Evolutionary conservation across 2,113 vertebrate genomes (phyloP), one percentile per base, ranked within the genome.

Genomic region (Pica pica): DNA sequence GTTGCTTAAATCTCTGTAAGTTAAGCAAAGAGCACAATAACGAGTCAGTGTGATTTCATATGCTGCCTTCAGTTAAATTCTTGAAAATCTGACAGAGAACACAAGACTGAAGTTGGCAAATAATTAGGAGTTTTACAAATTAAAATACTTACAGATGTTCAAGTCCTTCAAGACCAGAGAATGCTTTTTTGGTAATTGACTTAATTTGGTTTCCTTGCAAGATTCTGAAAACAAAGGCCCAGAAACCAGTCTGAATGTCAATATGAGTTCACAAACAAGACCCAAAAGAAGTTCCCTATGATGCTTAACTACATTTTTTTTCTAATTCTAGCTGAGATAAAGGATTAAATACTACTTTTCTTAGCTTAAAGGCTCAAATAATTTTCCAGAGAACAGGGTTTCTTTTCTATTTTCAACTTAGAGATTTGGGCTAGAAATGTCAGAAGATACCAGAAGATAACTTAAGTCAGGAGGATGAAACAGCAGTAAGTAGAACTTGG

Each of bases 131-230:
- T 41, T 83, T 47, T 85, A 33, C 37, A 65, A 76, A 61, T 53
- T 42, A 82, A 96, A 96, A 91, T 95, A 98, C 98, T 98, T 96
- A 98, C 98, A 98, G 95, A 95, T 98, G 97, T 93, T 98, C 95
- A 82, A 98, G 98, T 35, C 97, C 97, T 87, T 98, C 98, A 63
- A 98, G 98, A 76, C 98, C 98, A 89, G 96, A 95, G 92, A 98
- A 98, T 33, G 98, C 98, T 92, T 97, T 98, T 93, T 97, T 98
- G 93, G 98, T 98, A 91, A 98, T 79, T 79, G 98, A 98, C 60
- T 98, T 98, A 93, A 98, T 98, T 87, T 98, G 98, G 94, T 98
- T 98, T 97, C 98, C 98, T 97, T 98, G 98, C 81, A 98, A 97
- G 90, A 98, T 97, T 96, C 98, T 98, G 97, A 93, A 98, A 98